phyloP scores from a whole-genome alignment of 1,140 invertebrate species.

The Eriosoma lanigerum region DNA sequence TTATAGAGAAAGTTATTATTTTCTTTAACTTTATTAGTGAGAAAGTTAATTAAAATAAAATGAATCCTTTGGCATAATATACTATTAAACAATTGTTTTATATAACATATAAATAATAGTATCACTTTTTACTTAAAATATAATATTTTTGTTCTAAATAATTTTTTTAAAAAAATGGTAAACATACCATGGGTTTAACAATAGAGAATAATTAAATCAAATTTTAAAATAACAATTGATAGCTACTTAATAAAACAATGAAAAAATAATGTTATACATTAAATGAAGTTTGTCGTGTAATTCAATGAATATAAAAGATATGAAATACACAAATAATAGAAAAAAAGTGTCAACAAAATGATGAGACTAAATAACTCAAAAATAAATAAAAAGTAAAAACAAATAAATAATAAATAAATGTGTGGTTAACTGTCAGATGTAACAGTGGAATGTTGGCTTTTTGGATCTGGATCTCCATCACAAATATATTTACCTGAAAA shows the following conservation, averaged over 20 bases:
- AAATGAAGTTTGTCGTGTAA: neutral
- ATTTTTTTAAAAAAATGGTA: neutral
- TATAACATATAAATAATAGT: slow-evolving; percentile 11
- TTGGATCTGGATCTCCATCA: slow-evolving; percentile 72
- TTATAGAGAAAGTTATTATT: neutral
- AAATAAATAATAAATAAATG: slow-evolving; percentile 35
- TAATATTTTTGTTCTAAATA: neutral
- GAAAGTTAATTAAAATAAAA: neutral
- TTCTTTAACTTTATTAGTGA: too few species aligned
- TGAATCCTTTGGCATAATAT: neutral
- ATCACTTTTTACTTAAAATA: neutral
- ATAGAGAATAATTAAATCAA: neutral
- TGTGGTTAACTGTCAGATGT: slow-evolving; percentile 43
- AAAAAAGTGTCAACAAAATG: slow-evolving; percentile 14
- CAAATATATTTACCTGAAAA: slow-evolving; percentile 80
- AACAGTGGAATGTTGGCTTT: slow-evolving; percentile 53
- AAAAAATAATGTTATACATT: neutral
- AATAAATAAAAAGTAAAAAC: slow-evolving; percentile 7
- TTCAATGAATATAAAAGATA: neutral
- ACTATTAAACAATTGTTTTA: neutral
- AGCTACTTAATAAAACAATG: neutral
- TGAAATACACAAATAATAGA: neutral
- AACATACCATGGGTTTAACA: too few species aligned
- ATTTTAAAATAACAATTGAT: neutral
- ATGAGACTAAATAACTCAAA: slow-evolving; percentile 4